Base-by-base conservation (phyloP, 2,113 vertebrate species). In the Cynocephalus volans region DNA sequence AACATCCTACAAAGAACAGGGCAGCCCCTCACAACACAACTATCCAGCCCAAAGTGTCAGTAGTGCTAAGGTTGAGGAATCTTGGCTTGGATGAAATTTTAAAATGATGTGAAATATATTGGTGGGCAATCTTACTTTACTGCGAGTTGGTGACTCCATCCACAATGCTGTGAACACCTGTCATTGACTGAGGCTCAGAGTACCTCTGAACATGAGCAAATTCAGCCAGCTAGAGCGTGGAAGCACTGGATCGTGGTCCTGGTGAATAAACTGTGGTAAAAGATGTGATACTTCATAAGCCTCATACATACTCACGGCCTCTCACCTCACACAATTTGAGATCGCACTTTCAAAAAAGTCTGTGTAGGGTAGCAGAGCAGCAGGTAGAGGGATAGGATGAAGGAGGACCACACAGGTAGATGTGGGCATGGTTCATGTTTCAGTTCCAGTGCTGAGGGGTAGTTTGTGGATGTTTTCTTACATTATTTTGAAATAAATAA, bases 401-500 rank as follows among this genome's bases (percentile, higher is more conserved):
- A 77, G 31, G 67, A 92, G 18, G 31, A 56, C 6, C n/a, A 18
- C 36, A 23, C 1, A 88, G 54, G 60, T 65, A 58, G 50, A 62
- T 36, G n/a, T 45, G 28, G 41, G 14, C 67, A 45, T 54, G 58
- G 45, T 14, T 50, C 31, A 2, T 83, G 17, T 56, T 90, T 79
- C 69, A 77, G 14, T 84, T 90, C 80, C 64, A 88, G 73, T 5
- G 5, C 67, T 76, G 41, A 26, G 31, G n/a, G 58, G 23, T 60
- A 58, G 5, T 79, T 95, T 33, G 11, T 90, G 58, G 60, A 24
- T 18, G 24, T 90, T 93, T 93, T 67, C 62, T 93, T 54, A 79
- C 21, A 60, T 83, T 73, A 77, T 91, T 96, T 95, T 83, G 31
- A 93, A 95, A 82, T 76, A 65, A 93, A 75, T 33, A 90, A n/a